Evolutionary conservation across 2,888 invertebrate species (phyloP).

Genomic region (Cephus pulcher): DNA sequence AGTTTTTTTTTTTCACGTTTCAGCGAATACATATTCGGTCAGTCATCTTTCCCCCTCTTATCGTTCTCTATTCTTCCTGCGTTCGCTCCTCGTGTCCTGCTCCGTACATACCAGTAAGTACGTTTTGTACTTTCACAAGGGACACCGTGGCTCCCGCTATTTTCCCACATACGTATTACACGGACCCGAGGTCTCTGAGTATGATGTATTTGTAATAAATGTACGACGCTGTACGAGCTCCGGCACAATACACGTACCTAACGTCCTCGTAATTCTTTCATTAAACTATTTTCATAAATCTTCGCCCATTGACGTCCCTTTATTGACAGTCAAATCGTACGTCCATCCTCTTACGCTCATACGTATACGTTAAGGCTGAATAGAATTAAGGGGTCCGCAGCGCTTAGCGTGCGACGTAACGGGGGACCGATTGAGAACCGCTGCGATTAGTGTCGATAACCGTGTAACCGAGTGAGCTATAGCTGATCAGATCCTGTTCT

Average conservation of each 20-base stretch:
- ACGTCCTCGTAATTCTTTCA: background rate
- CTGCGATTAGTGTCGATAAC: conserved; percentile 34
- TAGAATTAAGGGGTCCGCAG: background rate
- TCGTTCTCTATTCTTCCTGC: background rate
- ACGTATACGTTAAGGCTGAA: background rate
- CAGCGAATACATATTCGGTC: background rate
- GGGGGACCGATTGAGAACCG: conserved; percentile 11
- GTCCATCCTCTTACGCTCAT: conserved; percentile 3
- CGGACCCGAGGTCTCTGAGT: background rate
- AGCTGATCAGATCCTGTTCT: conserved; percentile 5
- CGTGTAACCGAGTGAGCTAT: conserved; percentile 33
- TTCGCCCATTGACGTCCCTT: background rate
- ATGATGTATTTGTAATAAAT: no score
- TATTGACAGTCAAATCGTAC: conserved; percentile 10
- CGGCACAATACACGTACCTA: background rate
- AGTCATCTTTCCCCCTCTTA: background rate
- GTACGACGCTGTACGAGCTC: no score
- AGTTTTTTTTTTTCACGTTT: background rate
- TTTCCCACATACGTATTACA: background rate
- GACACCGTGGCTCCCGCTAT: background rate
- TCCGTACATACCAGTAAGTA: background rate
- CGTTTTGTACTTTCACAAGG: background rate
- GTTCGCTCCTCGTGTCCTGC: background rate
- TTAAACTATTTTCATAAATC: background rate
- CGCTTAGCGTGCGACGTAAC: background rate